A percentile compares a stretch with the other conserved stretches of the same genome.
These are phyloP conservation scores for Cremastinae sp. DNA, from an alignment of 2,888 invertebrate genomes.

Conservation along the genomic window DNA sequence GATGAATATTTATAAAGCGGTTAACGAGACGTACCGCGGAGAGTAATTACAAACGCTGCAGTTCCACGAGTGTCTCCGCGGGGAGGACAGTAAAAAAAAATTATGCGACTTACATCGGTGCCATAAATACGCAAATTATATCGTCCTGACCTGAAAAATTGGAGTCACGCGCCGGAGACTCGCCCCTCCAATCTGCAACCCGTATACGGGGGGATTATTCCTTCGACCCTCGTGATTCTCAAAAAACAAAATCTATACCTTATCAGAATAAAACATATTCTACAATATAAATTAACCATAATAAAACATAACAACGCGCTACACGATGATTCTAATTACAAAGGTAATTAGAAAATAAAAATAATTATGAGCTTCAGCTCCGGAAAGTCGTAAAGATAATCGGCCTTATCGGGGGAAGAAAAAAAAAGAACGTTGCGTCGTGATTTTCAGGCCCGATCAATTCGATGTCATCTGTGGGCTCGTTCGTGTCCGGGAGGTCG, in stretches of 20 bases:
- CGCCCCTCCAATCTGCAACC: slow-evolving; percentile 62
- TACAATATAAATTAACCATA: too few species aligned
- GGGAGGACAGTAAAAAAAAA: slow-evolving; percentile 26
- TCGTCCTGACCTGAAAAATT: slow-evolving; percentile 77
- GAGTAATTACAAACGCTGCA: slow-evolving; percentile 4
- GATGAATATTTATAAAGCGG: slow-evolving; percentile 14
- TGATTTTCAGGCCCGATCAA: slow-evolving; percentile 43
- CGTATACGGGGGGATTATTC: slow-evolving; percentile 60
- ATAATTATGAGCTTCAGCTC: slow-evolving; percentile 26
- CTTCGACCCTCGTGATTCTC: slow-evolving; percentile 28
- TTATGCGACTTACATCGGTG: slow-evolving; percentile 46
- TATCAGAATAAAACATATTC: slow-evolving; percentile 66
- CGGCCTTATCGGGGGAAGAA: background rate
- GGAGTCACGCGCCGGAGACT: slow-evolving; percentile 73
- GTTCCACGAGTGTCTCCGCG: slow-evolving; percentile 23
- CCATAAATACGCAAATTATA: slow-evolving; percentile 76
- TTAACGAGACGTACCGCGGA: slow-evolving; percentile 21
- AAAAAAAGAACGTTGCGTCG: background rate
- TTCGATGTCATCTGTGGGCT: slow-evolving; percentile 50
- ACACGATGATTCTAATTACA: too few species aligned
- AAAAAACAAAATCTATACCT: slow-evolving; percentile 38
- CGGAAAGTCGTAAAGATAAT: slow-evolving; percentile 5
- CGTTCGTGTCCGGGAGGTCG: slow-evolving; percentile 46
- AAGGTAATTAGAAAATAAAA: too few species aligned
- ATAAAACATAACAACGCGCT: too few species aligned